Percentiles rank a stretch among this genome's conserved stretches.
Evolutionary conservation across 2,888 invertebrate genomes (phyloP).

Genomic region (Drosophila hamatofila): DNA sequence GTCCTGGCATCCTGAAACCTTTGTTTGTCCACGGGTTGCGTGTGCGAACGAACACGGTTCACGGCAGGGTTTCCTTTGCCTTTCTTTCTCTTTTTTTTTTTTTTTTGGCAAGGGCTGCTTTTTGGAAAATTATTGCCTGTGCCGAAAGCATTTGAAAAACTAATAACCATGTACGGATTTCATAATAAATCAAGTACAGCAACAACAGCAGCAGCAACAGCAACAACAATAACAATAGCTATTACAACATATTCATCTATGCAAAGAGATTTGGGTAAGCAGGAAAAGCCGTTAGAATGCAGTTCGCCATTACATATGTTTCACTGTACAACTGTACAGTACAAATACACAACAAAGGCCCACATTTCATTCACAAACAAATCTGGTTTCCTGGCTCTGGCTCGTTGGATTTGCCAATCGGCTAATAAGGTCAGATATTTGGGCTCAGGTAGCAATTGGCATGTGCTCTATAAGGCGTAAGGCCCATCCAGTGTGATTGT

Average conservation of each 20-base stretch:
- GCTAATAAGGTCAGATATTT: slow-evolving; percentile 54
- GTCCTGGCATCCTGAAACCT: slow-evolving; percentile 25
- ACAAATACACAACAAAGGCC: slow-evolving; percentile 16
- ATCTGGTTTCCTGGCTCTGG: background rate
- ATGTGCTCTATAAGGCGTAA: slow-evolving; percentile 6
- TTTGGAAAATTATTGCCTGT: slow-evolving; percentile 68
- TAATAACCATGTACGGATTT: slow-evolving; percentile 80
- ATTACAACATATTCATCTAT: slow-evolving; percentile 30
- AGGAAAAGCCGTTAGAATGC: slow-evolving; percentile 32
- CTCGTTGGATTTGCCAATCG: slow-evolving; percentile 50
- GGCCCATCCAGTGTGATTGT: slow-evolving; percentile 44
- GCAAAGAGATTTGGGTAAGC: slow-evolving; percentile 22
- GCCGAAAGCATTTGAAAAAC: slow-evolving; percentile 63
- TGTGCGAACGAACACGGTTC: slow-evolving; percentile 41
- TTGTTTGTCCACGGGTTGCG: slow-evolving; percentile 38
- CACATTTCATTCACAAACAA: slow-evolving; percentile 17
- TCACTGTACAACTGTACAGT: slow-evolving; percentile 38
- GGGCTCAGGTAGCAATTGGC: slow-evolving; percentile 35
- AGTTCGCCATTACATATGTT: slow-evolving; percentile 65
- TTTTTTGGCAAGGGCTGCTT: slow-evolving; percentile 15
- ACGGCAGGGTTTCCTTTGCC: slow-evolving; percentile 43
- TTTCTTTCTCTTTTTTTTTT: slow-evolving; percentile 13
- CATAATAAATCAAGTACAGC: slow-evolving; percentile 75
- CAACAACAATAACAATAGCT: slow-evolving; percentile 20
- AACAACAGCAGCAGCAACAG: slow-evolving; percentile 24